Percentiles rank a stretch among this genome's conserved stretches.
These are phyloP conservation scores for Chymomyza fuscimana DNA, from an alignment of 2,888 invertebrate genomes.

Conservation along the genomic window DNA sequence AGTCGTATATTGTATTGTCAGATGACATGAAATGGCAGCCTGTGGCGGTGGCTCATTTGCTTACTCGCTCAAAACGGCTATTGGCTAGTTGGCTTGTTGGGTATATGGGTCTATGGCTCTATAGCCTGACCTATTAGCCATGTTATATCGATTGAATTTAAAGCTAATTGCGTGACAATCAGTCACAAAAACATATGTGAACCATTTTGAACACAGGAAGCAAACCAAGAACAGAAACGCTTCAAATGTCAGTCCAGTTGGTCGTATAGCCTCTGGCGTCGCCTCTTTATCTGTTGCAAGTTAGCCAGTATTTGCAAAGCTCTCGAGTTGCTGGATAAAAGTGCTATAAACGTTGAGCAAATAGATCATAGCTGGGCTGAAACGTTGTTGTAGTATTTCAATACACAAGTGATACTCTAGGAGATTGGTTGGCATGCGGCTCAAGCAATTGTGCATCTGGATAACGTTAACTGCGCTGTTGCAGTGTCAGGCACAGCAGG, in stretches of 20 bases:
- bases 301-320: conserved; percentile 40
- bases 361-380: neutral
- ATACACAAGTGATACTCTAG: neutral
- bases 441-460: neutral
- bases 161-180: conserved; percentile 71
- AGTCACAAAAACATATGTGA: conserved; percentile 46
- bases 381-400: neutral
- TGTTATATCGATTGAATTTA: conserved; percentile 59
- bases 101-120: conserved; percentile 3
- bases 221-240: conserved; percentile 29
- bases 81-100: conserved; percentile 18
- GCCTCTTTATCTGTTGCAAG: neutral
- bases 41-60: neutral
- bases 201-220: conserved; percentile 40
- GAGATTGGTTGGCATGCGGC: neutral
- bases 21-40: conserved; percentile 27
- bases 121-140: conserved; percentile 10
- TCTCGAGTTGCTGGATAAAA: conserved; percentile 28
- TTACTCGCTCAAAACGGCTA: neutral
- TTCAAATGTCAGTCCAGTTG: conserved; percentile 4
- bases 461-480: neutral
- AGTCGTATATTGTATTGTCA: conserved; percentile 30
- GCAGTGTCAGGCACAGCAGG: neutral
- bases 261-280: neutral
- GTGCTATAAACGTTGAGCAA: conserved; percentile 6